Conservation (phyloP, 2,888 invertebrate genomes). For the Drosophila cognata region DNA sequence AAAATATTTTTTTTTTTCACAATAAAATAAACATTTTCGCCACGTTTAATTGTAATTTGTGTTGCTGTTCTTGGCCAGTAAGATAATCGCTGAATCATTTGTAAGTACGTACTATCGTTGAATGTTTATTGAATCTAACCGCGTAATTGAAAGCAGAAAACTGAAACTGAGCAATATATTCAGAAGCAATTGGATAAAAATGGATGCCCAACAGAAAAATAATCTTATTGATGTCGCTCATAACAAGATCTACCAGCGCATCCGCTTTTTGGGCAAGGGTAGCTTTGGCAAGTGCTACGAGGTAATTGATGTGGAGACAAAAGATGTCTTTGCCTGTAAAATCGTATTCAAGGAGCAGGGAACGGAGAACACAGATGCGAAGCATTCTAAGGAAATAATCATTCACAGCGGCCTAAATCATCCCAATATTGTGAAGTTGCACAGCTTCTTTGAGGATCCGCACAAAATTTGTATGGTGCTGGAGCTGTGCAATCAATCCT, state of each 20-base stretch:
- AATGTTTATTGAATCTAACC: too few species aligned
- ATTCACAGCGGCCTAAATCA: constrained; percentile 96
- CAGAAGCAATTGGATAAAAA: too few species aligned
- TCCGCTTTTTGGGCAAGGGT: constrained; percentile 96
- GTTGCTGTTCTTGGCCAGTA: too few species aligned
- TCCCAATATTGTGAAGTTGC: constrained; percentile 96
- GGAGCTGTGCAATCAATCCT: constrained; percentile 97
- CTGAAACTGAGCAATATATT: too few species aligned
- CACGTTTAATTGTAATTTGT: too few species aligned
- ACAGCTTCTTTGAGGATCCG: constrained; percentile 96
- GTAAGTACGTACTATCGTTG: too few species aligned
- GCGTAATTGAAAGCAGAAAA: too few species aligned
- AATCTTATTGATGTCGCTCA: constrained; percentile 75
- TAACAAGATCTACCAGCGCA: constrained; percentile 90
- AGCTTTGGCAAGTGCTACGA: constrained; percentile 99
- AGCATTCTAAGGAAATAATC: constrained; percentile 86
- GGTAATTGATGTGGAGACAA: constrained; percentile 92
- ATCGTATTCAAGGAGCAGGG: constrained; percentile 87
- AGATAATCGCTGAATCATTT: too few species aligned
- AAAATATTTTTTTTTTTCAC: too few species aligned
- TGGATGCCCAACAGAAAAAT: constrained; percentile 73
- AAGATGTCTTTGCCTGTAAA: constrained; percentile 96
- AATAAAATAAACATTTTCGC: too few species aligned
- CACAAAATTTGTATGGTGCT: constrained; percentile 97
- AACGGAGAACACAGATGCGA: too few species aligned